Percentiles rank a stretch among this genome's conserved stretches.
Evolutionary conservation across 92 coral and sea anemone species (phyloP).

Genomic region (Palythoa heliodiscus): DNA sequence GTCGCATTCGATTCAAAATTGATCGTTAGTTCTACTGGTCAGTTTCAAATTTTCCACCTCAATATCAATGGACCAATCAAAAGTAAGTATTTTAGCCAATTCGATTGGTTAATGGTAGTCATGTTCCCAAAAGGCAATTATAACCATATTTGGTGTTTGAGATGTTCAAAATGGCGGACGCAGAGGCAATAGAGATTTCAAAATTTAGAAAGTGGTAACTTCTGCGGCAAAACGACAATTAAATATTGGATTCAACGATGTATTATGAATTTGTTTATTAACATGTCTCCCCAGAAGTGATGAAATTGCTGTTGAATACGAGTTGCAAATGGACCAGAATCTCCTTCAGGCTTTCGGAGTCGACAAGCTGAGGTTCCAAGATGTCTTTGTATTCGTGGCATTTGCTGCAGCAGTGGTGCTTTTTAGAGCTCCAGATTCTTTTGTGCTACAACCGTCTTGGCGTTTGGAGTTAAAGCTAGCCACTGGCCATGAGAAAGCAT

Average conservation of each 20-base stretch:
- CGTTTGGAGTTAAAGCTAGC: conserved; percentile 54
- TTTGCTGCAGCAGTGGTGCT: conserved; percentile 74
- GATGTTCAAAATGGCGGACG: conserved; percentile 74
- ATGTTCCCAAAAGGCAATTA: conserved; percentile 48
- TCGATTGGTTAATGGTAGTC: conserved; percentile 58
- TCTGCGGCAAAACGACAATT: background rate
- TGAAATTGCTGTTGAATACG: too few relatives aligned
- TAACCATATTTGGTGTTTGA: conserved; percentile 60
- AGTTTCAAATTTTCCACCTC: conserved; percentile 64
- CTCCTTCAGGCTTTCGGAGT: conserved; percentile 51
- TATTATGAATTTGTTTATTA: background rate
- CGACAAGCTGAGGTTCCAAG: conserved; percentile 72
- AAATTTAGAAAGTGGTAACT: background rate
- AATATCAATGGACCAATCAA: conserved; percentile 56
- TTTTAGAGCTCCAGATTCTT: conserved; percentile 91
- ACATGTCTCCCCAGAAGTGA: background rate
- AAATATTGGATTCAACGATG: background rate
- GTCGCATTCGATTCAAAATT: conserved; percentile 7
- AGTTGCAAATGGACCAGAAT: conserved; percentile 42
- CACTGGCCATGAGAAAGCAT: conserved; percentile 26
- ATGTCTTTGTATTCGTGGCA: conserved; percentile 70
- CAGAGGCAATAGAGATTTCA: background rate
- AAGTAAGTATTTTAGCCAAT: conserved; percentile 34
- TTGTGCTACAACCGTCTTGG: conserved; percentile 86
- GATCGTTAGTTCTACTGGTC: conserved; percentile 60